Evolutionary conservation across 2,113 vertebrate species (phyloP), one percentile per base, ranked within the genome.

Genomic region (Pterocles gutturalis): DNA sequence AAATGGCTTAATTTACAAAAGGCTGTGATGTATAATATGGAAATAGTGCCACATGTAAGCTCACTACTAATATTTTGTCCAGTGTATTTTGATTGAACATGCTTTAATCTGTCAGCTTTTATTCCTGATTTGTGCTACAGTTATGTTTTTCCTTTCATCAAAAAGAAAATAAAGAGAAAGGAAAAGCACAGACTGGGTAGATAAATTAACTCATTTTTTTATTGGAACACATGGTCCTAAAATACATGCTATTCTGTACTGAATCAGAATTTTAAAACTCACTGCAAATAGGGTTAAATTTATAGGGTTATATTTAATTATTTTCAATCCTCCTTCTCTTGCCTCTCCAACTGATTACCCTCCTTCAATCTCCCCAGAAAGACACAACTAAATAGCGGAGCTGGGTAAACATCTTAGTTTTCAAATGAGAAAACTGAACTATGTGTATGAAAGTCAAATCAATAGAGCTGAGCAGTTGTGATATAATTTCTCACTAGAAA

Each of bases 1-100:
- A 93, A 83, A 83, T 69, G n/a, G 33, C 34, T 95, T 83, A 67
- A 95, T 96, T 93, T 95, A 36, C 60, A 85, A 70, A 92, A 89
- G 38, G n/a, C 43, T 93, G 71, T 91, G 58, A 71, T 60, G 75
- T 67, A 22, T 91, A 78, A 83, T 78, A 65, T 34, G 55, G 83
- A 95, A 93, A 87, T 58, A 81, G 31, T 81, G 67, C 25, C 49
- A 77, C 67, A 49, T 29, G 38, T 61, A 91, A 73, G n/a, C 17
- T 89, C 36, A 55, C n/a, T 57, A 10, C 33, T 76, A 55, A 79
- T 65, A 15, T 4, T 87, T 62, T 13, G 58, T 65, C 80, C 67
- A 48, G 55, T 11, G 17, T 28, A 45, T 73, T 91, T 90, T 83
- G 19, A 48, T 73, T 91, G 55, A 95, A 71, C 45, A 28, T 29